Evolutionary conservation across 2,113 vertebrate species (phyloP).

Genomic region (Syngnathus typhle): DNA sequence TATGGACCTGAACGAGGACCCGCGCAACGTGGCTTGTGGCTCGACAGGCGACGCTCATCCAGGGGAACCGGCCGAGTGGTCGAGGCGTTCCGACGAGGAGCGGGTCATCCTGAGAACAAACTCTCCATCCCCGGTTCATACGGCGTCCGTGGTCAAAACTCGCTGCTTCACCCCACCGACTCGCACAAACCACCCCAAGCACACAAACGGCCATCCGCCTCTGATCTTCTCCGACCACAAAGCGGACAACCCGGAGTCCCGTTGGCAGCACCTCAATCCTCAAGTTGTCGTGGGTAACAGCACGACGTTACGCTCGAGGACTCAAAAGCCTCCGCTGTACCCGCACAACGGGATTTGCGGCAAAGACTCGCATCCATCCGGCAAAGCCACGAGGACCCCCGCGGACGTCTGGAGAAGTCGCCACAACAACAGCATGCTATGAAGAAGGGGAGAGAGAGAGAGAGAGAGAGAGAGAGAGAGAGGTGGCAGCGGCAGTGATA

Average conservation of each 20-base stretch:
- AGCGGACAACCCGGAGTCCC: constrained; percentile 20
- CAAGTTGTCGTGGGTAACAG: constrained; percentile 44
- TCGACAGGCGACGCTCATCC: constrained; percentile 18
- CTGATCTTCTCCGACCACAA: constrained; percentile 29
- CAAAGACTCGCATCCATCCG: constrained; percentile 37
- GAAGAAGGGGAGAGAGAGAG: constrained; percentile 37
- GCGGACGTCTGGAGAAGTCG: constrained; percentile 52
- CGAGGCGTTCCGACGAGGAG: constrained; percentile 22
- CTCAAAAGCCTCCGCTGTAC: constrained; percentile 66
- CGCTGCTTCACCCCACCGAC: constrained; percentile 40
- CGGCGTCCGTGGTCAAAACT: constrained; percentile 62
- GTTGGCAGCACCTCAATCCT: constrained; percentile 37
- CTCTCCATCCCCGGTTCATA: constrained; percentile 56
- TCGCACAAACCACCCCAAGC: constrained; percentile 30
- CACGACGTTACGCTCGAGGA: constrained; percentile 39
- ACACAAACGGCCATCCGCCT: constrained; percentile 56
- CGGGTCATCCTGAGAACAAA: constrained; percentile 56
- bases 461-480: no score
- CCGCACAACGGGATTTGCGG: constrained; percentile 63
- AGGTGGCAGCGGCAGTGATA: no score
- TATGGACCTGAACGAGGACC: constrained; percentile 60
- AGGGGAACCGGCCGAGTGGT: constrained; percentile 24
- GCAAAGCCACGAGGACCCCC: constrained; percentile 44
- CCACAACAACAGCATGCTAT: constrained; percentile 65
- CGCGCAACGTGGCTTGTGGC: constrained; percentile 20